Conservation (phyloP, 2,888 invertebrate genomes). For the Meteorus cinctellus region DNA sequence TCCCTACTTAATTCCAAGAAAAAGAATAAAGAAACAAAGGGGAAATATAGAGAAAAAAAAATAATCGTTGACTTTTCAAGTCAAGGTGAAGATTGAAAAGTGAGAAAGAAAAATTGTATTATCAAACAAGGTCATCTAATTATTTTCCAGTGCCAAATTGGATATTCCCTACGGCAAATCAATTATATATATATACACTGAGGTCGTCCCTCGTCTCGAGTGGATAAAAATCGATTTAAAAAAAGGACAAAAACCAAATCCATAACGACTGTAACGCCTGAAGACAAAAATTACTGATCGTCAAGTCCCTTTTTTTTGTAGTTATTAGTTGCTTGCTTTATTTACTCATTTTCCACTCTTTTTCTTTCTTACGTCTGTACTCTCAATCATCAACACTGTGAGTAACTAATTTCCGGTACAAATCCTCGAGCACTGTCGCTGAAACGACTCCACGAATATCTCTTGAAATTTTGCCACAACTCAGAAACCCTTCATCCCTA, state of each 20-base stretch:
- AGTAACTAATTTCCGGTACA: constrained; percentile 39
- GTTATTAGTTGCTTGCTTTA: neutral
- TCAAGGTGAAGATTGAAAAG: constrained; percentile 9
- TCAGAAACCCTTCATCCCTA: too few species aligned
- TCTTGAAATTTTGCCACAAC: constrained; percentile 37
- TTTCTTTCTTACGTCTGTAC: constrained; percentile 6
- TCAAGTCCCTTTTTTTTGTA: neutral
- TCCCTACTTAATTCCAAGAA: neutral
- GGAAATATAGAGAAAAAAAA: constrained; percentile 12
- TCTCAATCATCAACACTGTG: constrained; percentile 37
- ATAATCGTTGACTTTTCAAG: constrained; percentile 29
- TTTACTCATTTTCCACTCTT: constrained; percentile 8
- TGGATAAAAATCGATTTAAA: constrained; percentile 37
- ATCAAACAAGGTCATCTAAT: constrained; percentile 33
- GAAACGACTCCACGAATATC: neutral
- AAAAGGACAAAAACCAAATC: constrained; percentile 27
- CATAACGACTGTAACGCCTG: neutral
- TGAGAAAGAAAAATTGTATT: neutral
- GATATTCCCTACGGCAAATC: constrained; percentile 28
- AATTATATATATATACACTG: constrained; percentile 30
- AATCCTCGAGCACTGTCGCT: constrained; percentile 6
- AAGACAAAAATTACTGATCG: constrained; percentile 36
- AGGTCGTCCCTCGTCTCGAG: constrained; percentile 30
- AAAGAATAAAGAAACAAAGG: neutral
- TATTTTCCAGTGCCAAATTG: constrained; percentile 29